Percentiles rank a stretch among this genome's conserved stretches.
These are phyloP conservation scores for Galago senegalensis DNA, from an alignment of 2,797 vertebrate genomes.

Conservation along the genomic window DNA sequence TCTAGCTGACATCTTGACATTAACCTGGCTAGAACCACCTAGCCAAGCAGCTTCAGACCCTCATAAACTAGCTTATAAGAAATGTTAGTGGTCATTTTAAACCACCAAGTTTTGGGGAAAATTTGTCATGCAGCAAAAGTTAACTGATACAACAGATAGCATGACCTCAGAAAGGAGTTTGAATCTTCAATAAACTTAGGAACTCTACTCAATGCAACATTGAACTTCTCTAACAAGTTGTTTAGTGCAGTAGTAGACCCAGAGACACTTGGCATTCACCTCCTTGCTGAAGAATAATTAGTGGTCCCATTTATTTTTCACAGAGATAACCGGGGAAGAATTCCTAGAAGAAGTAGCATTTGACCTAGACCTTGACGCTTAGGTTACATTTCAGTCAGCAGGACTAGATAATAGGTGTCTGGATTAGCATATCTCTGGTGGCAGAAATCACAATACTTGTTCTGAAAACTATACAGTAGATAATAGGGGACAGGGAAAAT, in stretches of 20 bases:
- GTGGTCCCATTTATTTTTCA: too few relatives aligned
- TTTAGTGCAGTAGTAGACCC: neutral
- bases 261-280: neutral
- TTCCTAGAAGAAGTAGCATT: neutral
- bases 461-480: neutral
- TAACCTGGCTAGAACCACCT: neutral
- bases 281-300: neutral
- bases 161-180: neutral
- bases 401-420: neutral
- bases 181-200: neutral
- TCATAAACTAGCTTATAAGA: neutral
- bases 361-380: neutral
- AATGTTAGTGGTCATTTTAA: neutral
- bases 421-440: neutral
- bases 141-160: neutral
- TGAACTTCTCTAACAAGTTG: neutral
- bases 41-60: neutral
- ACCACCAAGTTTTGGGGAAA: neutral
- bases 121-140: neutral
- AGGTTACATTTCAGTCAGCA: neutral
- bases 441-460: neutral
- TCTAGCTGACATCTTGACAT: neutral
- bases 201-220: neutral
- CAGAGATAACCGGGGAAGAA: neutral
- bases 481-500: neutral